Percentiles rank a stretch among this genome's conserved stretches.
Conservation (phyloP, 2,113 vertebrate genomes). For the Rattus norvegicus region DNA sequence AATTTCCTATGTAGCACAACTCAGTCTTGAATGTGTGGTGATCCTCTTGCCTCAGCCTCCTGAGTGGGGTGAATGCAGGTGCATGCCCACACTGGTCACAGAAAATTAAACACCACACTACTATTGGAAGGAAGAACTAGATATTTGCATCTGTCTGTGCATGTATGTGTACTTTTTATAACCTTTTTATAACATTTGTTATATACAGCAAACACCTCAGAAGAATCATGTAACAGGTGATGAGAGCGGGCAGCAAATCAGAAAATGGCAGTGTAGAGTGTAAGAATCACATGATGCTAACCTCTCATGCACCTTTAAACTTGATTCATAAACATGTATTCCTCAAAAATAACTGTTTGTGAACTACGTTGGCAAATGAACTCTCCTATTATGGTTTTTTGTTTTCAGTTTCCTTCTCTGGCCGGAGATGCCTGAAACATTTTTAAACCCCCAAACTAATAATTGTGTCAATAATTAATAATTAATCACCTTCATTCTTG, state of each 20-base stretch:
- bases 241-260: not conserved
- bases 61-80: not conserved
- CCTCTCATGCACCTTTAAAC: not conserved
- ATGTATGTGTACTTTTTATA: not conserved
- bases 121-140: not conserved
- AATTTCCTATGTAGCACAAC: not conserved
- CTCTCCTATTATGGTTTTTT: not conserved
- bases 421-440: not conserved
- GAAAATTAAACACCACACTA: not conserved
- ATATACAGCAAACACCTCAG: not conserved
- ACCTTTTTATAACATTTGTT: not conserved
- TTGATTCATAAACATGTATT: not conserved
- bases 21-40: not conserved
- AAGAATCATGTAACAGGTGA: not conserved
- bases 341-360: slow-evolving; percentile 30
- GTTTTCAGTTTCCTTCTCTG: not conserved
- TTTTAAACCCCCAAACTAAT: slow-evolving; percentile 24
- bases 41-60: not conserved
- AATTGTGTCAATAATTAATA: not conserved
- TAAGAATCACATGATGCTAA: not conserved
- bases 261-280: not conserved
- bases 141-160: not conserved
- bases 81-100: not conserved
- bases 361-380: not conserved
- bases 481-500: not conserved